Evolutionary conservation across 2,113 vertebrate genomes (phyloP).

Genomic region (Probosciger aterrimus): DNA sequence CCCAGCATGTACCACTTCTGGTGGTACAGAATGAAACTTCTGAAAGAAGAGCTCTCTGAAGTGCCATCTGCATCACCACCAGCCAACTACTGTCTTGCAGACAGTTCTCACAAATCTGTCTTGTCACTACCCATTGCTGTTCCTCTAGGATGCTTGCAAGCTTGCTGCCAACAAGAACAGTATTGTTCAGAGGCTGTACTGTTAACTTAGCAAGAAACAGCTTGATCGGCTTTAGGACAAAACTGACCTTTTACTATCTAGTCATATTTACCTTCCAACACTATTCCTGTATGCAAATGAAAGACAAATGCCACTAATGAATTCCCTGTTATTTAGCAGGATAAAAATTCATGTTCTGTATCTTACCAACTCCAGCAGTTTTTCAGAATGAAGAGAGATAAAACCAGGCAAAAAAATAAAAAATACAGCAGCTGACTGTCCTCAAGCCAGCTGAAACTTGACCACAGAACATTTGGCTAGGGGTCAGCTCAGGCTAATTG

Average conservation of each 20-base stretch:
- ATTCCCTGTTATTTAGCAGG: background rate
- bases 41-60: background rate
- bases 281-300: background rate
- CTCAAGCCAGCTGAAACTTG: background rate
- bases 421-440: slow-evolving; percentile 19
- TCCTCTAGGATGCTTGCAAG: background rate
- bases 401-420: background rate
- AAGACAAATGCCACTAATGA: background rate
- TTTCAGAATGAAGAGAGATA: slow-evolving; percentile 6
- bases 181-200: background rate
- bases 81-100: background rate
- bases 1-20: background rate
- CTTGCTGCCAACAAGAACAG: background rate
- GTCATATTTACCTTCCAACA: background rate
- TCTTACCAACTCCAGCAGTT: background rate
- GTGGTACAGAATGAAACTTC: background rate
- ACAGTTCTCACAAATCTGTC: background rate
- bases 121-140: fast-evolving
- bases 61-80: background rate
- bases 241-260: background rate
- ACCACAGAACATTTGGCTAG: slow-evolving; percentile 29
- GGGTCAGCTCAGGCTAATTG: slow-evolving; percentile 35
- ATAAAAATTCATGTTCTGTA: background rate
- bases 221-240: background rate
- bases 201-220: background rate